Evolutionary conservation across 30 jellyfish, hydroid and myxozoan species (phyloP).

Genomic region (Mastigias papua): DNA sequence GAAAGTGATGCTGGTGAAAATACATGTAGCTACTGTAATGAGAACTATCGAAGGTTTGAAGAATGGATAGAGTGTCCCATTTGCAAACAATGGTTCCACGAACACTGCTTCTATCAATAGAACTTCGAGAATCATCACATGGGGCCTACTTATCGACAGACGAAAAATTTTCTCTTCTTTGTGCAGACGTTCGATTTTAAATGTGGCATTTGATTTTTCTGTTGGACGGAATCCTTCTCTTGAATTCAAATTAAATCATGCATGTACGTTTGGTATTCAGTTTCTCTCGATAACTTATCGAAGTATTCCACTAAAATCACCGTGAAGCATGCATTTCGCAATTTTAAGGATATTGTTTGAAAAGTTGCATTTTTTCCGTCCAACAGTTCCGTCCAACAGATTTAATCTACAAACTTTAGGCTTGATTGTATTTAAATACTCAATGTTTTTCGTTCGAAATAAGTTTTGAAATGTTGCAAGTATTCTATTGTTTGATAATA

Average conservation of each 20-base stretch:
- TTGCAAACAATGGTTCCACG: conserved; percentile 19
- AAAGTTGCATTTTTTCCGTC: neutral
- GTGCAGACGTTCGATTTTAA: neutral
- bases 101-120: conserved; percentile 1
- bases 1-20: conserved; percentile 11
- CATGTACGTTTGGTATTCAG: conserved; percentile 11
- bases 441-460: no score
- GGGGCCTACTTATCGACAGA: neutral
- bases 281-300: neutral
- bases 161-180: neutral
- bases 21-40: neutral
- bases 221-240: conserved; percentile 22
- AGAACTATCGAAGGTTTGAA: neutral
- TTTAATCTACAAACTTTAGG: neutral
- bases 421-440: no score
- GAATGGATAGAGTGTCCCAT: conserved; percentile 33
- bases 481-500: no score
- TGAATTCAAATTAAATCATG: conserved; percentile 1
- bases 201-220: conserved; percentile 10
- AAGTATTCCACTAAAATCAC: neutral
- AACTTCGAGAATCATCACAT: neutral
- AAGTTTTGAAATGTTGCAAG: no score
- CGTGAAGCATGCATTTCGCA: neutral
- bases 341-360: neutral
- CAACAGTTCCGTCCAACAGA: neutral